A percentile compares a stretch with the other conserved stretches of the same genome.
Conservation (phyloP, 2,888 invertebrate genomes). For the Rotaria sp. region DNA sequence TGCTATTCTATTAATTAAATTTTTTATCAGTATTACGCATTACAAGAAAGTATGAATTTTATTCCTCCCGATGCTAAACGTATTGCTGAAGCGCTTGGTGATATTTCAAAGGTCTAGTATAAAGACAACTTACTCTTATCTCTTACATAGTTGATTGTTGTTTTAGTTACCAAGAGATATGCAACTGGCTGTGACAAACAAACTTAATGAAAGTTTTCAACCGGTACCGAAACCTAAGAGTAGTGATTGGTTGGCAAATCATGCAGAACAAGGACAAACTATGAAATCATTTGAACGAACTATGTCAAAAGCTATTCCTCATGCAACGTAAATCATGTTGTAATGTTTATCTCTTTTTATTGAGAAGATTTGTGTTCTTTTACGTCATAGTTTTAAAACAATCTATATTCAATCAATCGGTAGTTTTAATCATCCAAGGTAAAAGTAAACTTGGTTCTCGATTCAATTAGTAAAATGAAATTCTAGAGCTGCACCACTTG, state of each 20-base stretch:
- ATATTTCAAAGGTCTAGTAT: too few relatives aligned
- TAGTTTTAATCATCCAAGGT: neutral
- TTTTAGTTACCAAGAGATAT: neutral
- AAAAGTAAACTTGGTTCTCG: neutral
- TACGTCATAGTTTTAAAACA: neutral
- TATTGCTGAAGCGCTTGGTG: too few relatives aligned
- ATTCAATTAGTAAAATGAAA: too few relatives aligned
- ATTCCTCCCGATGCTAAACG: too few relatives aligned
- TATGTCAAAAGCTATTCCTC: neutral
- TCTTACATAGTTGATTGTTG: neutral
- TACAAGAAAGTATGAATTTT: too few relatives aligned
- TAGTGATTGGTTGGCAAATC: neutral
- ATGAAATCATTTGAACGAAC: neutral
- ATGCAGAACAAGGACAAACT: neutral
- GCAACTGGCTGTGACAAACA: neutral
- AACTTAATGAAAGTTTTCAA: neutral
- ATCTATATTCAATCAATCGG: neutral
- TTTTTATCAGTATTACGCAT: too few relatives aligned
- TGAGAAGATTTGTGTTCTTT: neutral
- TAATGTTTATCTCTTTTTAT: neutral
- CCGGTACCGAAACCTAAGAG: neutral
- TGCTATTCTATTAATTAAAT: too few relatives aligned
- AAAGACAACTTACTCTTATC: too few relatives aligned
- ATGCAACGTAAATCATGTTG: neutral
- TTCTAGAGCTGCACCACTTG: neutral